A percentile compares a stretch with the other conserved stretches of the same genome.
Evolutionary conservation across 2,888 invertebrate genomes (phyloP).

Genomic region (Synergus japonicus): DNA sequence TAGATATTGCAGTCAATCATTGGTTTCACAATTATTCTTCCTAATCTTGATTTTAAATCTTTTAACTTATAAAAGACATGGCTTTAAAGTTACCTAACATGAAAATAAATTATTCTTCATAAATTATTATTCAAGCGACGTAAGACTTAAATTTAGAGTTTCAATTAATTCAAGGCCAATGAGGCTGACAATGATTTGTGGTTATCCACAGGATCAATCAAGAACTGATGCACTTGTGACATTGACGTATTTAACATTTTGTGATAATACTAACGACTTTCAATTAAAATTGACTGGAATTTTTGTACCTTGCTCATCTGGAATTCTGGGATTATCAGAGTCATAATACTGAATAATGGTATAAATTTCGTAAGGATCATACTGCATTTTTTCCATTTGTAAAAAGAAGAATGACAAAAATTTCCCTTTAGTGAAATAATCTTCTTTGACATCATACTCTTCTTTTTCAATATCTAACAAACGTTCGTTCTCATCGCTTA

Average conservation of each 20-base stretch:
- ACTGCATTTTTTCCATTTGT: conserved; percentile 71
- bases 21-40: background rate
- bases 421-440: conserved; percentile 73
- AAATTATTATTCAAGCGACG: background rate
- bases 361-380: conserved; percentile 69
- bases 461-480: conserved; percentile 60
- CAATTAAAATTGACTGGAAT: conserved; percentile 47
- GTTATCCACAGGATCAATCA: background rate
- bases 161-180: conserved; percentile 19
- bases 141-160: background rate
- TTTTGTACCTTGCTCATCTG: conserved; percentile 61
- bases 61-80: background rate
- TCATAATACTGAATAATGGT: conserved; percentile 67
- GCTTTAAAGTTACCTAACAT: background rate
- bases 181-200: background rate
- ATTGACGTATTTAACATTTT: conserved; percentile 20
- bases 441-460: conserved; percentile 63
- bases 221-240: background rate
- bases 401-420: conserved; percentile 71
- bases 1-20: background rate
- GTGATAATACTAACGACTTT: background rate
- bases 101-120: background rate
- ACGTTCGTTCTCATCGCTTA: conserved; percentile 63
- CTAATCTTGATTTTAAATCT: background rate
- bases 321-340: conserved; percentile 57